Base-by-base conservation (phyloP, 2,797 vertebrate species). In the Enteromius trimaculatus region DNA sequence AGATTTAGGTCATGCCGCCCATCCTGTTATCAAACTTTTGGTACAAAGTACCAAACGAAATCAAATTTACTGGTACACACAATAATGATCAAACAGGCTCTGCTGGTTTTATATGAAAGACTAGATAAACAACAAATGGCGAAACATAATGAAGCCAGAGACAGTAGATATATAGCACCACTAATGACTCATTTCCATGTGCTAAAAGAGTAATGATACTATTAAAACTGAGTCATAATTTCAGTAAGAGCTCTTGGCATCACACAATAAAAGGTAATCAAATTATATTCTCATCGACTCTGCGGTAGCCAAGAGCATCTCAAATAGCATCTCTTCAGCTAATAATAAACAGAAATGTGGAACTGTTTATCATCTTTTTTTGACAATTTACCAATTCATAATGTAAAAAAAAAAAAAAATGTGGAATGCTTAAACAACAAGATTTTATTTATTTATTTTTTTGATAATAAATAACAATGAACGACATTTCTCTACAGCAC, bases 321-420 rank as follows among this genome's bases (percentile, higher is more conserved):
- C 58, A 66, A 75, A 76, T 55, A 26, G 29, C 60, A 79, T 75
- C 49, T n/a, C 75, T 84, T 79, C 78, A 84, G 44, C 42, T 53
- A 44, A 58, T 37, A n/a, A 79, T 80, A 70, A 82, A 34, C 60
- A 39, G n/a, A 53, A 76, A 8, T 31, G 60, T 42, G 19, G 60
- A 6, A 3, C 4, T 8, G 29, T 64, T 74, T 8, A 37, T 62
- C 19, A 42, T 39, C 51, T 17, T 44, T 19, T 62, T 51, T 23
- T 17, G 34, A 21, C 39, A 42, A 62, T 8, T 49, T 29, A 23
- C 34, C 44, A 19, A 29, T 42, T 26, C 34, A 34, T 42, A 42
- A 10, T 42, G 37, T 42, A 70, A 14, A 16, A 34, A 34, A 1
- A 69, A 19, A 47, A 17, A n/a, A 10, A 23, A 51, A 16, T 66